phyloP scores from a whole-genome alignment of 2,888 invertebrate genomes.

The Mystacides longicornis region DNA sequence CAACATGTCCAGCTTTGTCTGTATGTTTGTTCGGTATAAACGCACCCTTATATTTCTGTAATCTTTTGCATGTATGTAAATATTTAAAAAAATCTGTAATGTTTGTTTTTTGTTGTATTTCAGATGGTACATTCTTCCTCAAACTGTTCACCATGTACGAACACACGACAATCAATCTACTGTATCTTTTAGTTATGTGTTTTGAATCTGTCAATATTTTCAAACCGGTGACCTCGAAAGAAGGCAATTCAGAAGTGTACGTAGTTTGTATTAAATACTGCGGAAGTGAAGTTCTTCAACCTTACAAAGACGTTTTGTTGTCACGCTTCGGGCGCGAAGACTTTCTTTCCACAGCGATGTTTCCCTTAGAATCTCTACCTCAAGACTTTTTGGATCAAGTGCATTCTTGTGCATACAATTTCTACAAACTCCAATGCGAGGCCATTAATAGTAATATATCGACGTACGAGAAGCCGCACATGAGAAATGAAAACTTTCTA shows the following conservation, averaged over 20 bases:
- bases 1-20: no score
- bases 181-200: constrained; percentile 69
- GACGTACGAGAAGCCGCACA: constrained; percentile 38
- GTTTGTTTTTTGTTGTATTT: constrained; percentile 27
- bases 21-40: no score
- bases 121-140: constrained; percentile 71
- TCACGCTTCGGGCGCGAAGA: constrained; percentile 41
- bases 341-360: constrained; percentile 44
- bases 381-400: constrained; percentile 57
- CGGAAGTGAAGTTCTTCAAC: constrained; percentile 38
- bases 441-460: constrained; percentile 61
- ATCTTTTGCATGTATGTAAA: no score
- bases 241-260: constrained; percentile 92
- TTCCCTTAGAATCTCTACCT: constrained; percentile 53
- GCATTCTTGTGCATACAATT: constrained; percentile 55
- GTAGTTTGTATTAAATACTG: constrained; percentile 63
- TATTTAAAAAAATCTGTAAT: no score
- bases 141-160: constrained; percentile 92
- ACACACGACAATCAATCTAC: constrained; percentile 65
- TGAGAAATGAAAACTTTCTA: constrained; percentile 38
- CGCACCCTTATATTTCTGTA: no score
- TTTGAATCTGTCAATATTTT: constrained; percentile 69
- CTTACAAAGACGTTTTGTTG: constrained; percentile 41
- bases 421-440: constrained; percentile 58
- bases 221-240: constrained; percentile 89